phyloP scores from a whole-genome alignment of 2,113 vertebrate genomes.

The Python bivittatus region DNA sequence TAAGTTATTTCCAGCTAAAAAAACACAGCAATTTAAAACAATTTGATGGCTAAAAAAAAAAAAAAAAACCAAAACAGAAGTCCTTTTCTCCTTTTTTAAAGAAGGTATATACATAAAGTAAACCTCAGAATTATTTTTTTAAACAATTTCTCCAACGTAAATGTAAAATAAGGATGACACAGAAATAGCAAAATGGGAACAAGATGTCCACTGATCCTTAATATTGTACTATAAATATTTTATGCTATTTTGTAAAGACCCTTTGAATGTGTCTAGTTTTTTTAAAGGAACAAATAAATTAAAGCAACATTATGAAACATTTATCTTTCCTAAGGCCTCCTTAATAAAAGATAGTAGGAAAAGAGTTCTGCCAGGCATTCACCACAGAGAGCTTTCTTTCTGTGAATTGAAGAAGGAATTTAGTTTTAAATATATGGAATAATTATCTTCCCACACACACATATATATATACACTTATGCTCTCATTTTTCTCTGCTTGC shows the following conservation, averaged over 20 bases:
- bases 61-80: neutral
- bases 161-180: neutral
- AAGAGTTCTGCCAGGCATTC: slow-evolving; percentile 55
- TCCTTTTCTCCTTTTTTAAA: neutral
- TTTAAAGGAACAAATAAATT: slow-evolving; percentile 19
- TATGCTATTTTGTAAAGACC: neutral
- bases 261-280: neutral
- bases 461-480: neutral
- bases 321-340: slow-evolving; percentile 43
- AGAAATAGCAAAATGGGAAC: neutral
- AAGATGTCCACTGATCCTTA: neutral
- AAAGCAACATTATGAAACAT: slow-evolving; percentile 10
- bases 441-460: slow-evolving; percentile 2
- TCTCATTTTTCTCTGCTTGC: slow-evolving; percentile 43
- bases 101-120: neutral
- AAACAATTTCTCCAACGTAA: neutral
- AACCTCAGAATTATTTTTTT: neutral
- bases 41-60: neutral
- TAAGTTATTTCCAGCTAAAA: neutral
- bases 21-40: neutral
- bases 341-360: slow-evolving; percentile 59
- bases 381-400: slow-evolving; percentile 44
- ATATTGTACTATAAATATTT: neutral
- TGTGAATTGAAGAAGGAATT: slow-evolving; percentile 56
- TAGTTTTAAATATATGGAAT: slow-evolving; percentile 66